These are phyloP conservation scores for Agelaius phoeniceus DNA, from an alignment of 2,113 vertebrate species.

Conservation along the genomic window DNA sequence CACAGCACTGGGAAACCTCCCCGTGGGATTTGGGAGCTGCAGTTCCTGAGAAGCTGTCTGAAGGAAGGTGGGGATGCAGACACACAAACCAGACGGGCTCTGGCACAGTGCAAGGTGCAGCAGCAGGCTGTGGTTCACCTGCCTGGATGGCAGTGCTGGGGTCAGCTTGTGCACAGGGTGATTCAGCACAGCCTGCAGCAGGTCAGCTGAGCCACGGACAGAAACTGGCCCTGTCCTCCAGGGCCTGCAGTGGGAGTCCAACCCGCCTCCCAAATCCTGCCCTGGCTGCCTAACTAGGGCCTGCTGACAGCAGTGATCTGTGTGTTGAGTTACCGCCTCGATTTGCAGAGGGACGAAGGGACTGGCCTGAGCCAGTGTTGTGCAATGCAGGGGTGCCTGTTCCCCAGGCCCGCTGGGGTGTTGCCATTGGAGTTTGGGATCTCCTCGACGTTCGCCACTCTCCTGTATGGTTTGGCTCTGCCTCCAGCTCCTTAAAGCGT, in stretches of 20 bases:
- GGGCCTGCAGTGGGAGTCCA: neutral
- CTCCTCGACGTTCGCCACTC: neutral
- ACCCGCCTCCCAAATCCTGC: neutral
- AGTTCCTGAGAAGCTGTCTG: rapidly evolving
- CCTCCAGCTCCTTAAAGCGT: neutral
- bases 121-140: neutral
- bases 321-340: neutral
- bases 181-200: neutral
- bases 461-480: neutral
- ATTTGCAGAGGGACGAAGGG: neutral
- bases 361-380: rapidly evolving
- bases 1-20: rapidly evolving
- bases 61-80: neutral
- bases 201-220: neutral
- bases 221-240: neutral
- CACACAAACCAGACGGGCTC: rapidly evolving
- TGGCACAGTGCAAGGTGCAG: rapidly evolving
- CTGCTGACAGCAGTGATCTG: neutral
- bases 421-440: rapidly evolving
- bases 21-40: neutral
- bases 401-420: rapidly evolving
- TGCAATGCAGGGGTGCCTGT: neutral
- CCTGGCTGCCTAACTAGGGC: rapidly evolving
- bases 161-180: rapidly evolving
- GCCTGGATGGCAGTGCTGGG: neutral